Evolutionary conservation across 2,888 invertebrate species (phyloP), one percentile per base, ranked within the genome.

Genomic region (Agrochola macilenta): DNA sequence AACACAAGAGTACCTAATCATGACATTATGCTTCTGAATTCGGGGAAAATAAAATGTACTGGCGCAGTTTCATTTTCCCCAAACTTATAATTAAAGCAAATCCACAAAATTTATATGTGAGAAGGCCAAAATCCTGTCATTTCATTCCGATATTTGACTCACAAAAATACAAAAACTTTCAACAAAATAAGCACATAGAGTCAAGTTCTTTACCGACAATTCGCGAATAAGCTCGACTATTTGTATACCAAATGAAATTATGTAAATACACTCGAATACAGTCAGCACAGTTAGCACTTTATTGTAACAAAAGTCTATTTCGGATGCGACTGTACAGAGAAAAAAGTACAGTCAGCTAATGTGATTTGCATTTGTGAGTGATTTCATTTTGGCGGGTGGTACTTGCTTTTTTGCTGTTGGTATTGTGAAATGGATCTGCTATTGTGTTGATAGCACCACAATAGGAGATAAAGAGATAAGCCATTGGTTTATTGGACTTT

Each of bases 351-450:
- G 63, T 46, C 30, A 2, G 65, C 46, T 64, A 85, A 85, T 74
- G 49, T 70, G 49, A 77, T 85, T 83, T 83, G 68, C 83, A 81
- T 85, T 69, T 85, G 58, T 64, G n/a, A 77, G 77, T 57, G 26
- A 83, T 77, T 76, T 85, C 30, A 72, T 76, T 83, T 68, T 72
- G 60, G 68, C 49, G 2, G n/a, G 20, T 26, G 14, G 35, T 20
- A 43, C 11, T 64, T 69, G 20, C 5, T 23, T 57, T 65, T 57
- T 52, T 49, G 30, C 17, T 8, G 52, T 69, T 46, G 35, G 8
- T 81, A 8, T 65, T 81, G 14, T 64, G 64, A 72, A 49, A 23
- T 30, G 43, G 3, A 30, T 49, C 49, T 72, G 20, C 17, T 58
- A 7, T 68, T 68, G 35, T n/a, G 30, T 54, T n/a, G 4, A 11